A percentile compares a stretch with the other conserved stretches of the same genome.
These are phyloP conservation scores for Aphelocoma coerulescens DNA, from an alignment of 2,113 vertebrate genomes.

Conservation along the genomic window DNA sequence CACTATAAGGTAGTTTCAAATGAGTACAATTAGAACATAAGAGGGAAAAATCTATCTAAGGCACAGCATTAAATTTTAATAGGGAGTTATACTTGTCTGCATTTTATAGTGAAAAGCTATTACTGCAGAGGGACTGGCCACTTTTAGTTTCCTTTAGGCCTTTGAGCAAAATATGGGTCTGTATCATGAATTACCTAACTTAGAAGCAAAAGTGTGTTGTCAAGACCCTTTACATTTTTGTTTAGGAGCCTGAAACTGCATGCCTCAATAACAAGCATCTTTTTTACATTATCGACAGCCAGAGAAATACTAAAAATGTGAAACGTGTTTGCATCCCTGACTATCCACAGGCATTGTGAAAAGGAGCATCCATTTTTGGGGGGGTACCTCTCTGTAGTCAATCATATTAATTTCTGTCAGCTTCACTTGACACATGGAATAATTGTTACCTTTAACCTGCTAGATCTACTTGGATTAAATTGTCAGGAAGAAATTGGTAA, in stretches of 20 bases:
- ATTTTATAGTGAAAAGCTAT: background rate
- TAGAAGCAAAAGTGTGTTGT: background rate
- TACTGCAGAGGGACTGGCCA: background rate
- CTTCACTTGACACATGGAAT: background rate
- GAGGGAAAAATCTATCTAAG: background rate
- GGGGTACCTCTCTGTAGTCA: background rate
- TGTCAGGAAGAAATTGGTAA: constrained; percentile 10
- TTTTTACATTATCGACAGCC: background rate
- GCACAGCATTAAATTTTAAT: background rate
- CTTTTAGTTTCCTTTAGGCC: background rate
- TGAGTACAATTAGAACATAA: background rate
- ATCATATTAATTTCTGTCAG: background rate
- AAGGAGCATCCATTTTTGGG: background rate
- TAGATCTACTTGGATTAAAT: constrained; percentile 44
- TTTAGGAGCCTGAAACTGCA: background rate
- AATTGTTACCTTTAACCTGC: background rate
- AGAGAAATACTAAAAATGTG: background rate
- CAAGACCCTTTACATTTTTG: background rate
- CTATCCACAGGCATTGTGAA: background rate
- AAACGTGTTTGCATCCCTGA: background rate
- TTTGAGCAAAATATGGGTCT: background rate
- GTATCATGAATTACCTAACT: background rate
- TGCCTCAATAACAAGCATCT: background rate
- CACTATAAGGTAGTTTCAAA: background rate
- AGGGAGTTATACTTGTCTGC: background rate